phyloP scores from a whole-genome alignment of 2,888 invertebrate genomes.

The Drosophila falleni region DNA sequence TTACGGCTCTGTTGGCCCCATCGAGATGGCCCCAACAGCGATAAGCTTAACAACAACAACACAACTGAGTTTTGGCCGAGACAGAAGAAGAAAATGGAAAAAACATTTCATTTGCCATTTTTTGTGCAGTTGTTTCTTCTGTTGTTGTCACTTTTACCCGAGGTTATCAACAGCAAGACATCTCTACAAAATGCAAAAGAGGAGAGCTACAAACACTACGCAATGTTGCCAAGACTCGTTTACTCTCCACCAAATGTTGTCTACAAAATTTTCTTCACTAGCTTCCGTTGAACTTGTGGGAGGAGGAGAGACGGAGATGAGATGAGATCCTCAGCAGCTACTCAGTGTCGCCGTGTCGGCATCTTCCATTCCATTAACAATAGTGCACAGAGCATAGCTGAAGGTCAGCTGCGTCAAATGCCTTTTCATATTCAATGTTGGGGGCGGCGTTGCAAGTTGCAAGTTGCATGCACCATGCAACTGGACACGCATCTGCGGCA shows the following conservation, averaged over 20 bases:
- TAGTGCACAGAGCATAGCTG: conserved; percentile 19
- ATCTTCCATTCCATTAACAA: conserved; percentile 34
- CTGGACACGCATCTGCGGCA: conserved; percentile 33
- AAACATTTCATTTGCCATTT: conserved; percentile 53
- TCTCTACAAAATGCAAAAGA: conserved; percentile 57
- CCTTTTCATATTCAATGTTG: conserved; percentile 48
- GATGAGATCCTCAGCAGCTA: neutral
- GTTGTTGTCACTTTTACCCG: conserved; percentile 52
- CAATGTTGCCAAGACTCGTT: conserved; percentile 51
- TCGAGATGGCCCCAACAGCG: conserved; percentile 61
- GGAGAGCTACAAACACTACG: conserved; percentile 34
- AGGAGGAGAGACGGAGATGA: conserved; percentile 2
- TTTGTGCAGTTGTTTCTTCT: conserved; percentile 31
- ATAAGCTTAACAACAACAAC: conserved; percentile 52
- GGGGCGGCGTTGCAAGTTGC: conserved; percentile 26
- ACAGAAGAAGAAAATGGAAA: conserved; percentile 11
- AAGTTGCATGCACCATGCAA: conserved; percentile 17
- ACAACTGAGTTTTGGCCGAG: conserved; percentile 8
- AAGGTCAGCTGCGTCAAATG: conserved; percentile 72
- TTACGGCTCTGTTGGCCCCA: conserved; percentile 74
- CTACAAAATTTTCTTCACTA: conserved; percentile 42
- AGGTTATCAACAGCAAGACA: conserved; percentile 59
- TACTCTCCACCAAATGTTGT: neutral
- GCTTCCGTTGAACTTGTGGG: conserved; percentile 73
- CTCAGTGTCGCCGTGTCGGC: conserved; percentile 10